Evolutionary conservation across 1,140 invertebrate genomes (phyloP).

Genomic region (Trypoxylus dichotomus): DNA sequence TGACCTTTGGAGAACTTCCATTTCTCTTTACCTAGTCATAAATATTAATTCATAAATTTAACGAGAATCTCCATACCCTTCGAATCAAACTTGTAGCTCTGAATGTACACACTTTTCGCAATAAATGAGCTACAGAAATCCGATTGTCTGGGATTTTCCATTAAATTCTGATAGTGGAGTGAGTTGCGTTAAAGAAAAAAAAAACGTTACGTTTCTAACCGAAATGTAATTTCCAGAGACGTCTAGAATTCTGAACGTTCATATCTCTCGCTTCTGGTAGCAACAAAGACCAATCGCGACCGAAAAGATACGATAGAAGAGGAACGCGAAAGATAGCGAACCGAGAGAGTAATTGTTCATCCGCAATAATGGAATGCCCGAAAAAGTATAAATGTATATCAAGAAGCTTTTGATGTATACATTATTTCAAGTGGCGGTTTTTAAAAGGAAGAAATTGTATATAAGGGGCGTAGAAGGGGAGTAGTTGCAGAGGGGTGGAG

Average conservation of each 20-base stretch:
- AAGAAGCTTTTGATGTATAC: neutral
- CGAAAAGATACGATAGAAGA: neutral
- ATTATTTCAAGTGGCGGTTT: neutral
- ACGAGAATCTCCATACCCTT: too few relatives aligned
- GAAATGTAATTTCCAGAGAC: neutral
- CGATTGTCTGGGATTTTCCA: neutral
- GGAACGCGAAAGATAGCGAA: neutral
- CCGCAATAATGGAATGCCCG: neutral
- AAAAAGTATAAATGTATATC: neutral
- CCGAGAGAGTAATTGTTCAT: constrained; percentile 2
- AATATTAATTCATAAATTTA: too few relatives aligned
- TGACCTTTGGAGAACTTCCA: too few relatives aligned
- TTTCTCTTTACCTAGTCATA: too few relatives aligned
- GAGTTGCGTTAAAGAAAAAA: neutral
- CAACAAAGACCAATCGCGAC: neutral
- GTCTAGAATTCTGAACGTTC: neutral
- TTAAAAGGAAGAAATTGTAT: neutral
- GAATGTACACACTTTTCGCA: too few relatives aligned
- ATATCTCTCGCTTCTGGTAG: neutral
- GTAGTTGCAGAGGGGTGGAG: neutral
- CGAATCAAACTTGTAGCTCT: too few relatives aligned
- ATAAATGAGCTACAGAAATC: too few relatives aligned
- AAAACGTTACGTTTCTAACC: neutral
- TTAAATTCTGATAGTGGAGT: neutral
- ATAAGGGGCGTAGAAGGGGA: neutral